Evolutionary conservation across 1,140 invertebrate species (phyloP).

Genomic region (Gryon sp.): DNA sequence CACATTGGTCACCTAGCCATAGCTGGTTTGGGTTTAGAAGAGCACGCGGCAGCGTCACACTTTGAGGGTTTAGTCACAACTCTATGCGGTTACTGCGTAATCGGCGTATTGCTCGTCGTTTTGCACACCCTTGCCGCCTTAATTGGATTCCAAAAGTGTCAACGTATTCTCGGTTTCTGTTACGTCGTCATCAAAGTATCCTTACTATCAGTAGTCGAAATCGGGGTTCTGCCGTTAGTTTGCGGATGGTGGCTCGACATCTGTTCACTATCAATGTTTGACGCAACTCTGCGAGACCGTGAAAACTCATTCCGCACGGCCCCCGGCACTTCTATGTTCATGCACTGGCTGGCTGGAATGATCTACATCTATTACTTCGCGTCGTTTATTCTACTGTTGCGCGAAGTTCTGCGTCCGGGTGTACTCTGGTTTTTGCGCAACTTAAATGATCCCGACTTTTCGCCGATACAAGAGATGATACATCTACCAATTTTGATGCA

Average conservation of each 20-base stretch:
- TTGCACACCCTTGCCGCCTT: constrained; percentile 89
- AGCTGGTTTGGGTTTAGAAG: constrained; percentile 86
- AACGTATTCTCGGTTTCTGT: constrained; percentile 93
- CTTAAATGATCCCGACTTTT: constrained; percentile 99
- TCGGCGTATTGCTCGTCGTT: constrained; percentile 90
- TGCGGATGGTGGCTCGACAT: constrained; percentile 99
- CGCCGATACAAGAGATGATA: constrained; percentile 99
- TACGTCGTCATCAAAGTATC: constrained; percentile 99
- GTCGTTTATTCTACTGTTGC: constrained; percentile 94
- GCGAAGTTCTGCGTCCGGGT: constrained; percentile 96
- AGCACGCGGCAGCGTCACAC: constrained; percentile 87
- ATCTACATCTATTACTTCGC: constrained; percentile 99
- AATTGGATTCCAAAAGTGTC: constrained; percentile 88
- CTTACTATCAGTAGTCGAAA: constrained; percentile 94
- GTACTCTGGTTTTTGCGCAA: constrained; percentile 98
- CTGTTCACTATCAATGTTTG: constrained; percentile 97
- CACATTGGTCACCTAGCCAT: constrained; percentile 95
- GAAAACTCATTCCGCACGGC: constrained; percentile 92
- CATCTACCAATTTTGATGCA: constrained; percentile 96
- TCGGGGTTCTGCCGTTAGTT: constrained; percentile 96
- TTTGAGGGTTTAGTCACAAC: constrained; percentile 97
- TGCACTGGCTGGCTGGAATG: constrained; percentile 99
- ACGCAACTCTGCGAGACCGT: constrained; percentile 92
- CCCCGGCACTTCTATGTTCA: constrained; percentile 97
- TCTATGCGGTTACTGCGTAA: constrained; percentile 94